Conservation (phyloP, 2,797 vertebrate species). For the Chaenodraco wilsoni region DNA sequence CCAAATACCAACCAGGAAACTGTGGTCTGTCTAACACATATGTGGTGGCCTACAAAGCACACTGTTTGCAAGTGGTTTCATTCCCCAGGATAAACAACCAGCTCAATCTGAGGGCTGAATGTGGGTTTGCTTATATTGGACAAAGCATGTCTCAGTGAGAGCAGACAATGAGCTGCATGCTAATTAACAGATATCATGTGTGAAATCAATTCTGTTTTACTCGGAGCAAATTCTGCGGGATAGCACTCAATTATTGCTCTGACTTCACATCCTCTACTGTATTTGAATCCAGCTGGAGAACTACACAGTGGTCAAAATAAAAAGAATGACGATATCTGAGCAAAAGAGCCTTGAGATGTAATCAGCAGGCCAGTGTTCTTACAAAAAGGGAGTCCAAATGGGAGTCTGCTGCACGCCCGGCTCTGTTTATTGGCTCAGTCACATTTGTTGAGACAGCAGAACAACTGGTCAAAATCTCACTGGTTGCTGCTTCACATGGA, state of each 20-base stretch:
- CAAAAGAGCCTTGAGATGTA: slow-evolving; percentile 45
- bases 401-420: slow-evolving; percentile 26
- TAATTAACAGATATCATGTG: slow-evolving; percentile 31
- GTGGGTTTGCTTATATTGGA: slow-evolving; percentile 23
- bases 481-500: slow-evolving; percentile 27
- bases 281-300: slow-evolving; percentile 33
- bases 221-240: slow-evolving; percentile 14
- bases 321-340: slow-evolving; percentile 37
- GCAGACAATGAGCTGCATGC: slow-evolving; percentile 27
- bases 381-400: slow-evolving; percentile 33
- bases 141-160: slow-evolving; percentile 3
- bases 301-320: slow-evolving; percentile 37
- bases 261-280: slow-evolving; percentile 4
- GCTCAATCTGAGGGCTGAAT: slow-evolving; percentile 27
- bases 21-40: slow-evolving; percentile 66
- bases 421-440: slow-evolving; percentile 68
- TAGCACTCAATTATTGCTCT: background rate
- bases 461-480: slow-evolving; percentile 65
- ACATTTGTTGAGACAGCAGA: slow-evolving; percentile 67
- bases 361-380: slow-evolving; percentile 47
- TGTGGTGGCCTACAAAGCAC: slow-evolving; percentile 40
- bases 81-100: slow-evolving; percentile 41
- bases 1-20: slow-evolving; percentile 72
- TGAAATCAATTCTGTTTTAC: slow-evolving; percentile 17
- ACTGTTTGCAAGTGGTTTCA: slow-evolving; percentile 44